Conservation (phyloP, 2,888 invertebrate species). For the Julus scanicus region DNA sequence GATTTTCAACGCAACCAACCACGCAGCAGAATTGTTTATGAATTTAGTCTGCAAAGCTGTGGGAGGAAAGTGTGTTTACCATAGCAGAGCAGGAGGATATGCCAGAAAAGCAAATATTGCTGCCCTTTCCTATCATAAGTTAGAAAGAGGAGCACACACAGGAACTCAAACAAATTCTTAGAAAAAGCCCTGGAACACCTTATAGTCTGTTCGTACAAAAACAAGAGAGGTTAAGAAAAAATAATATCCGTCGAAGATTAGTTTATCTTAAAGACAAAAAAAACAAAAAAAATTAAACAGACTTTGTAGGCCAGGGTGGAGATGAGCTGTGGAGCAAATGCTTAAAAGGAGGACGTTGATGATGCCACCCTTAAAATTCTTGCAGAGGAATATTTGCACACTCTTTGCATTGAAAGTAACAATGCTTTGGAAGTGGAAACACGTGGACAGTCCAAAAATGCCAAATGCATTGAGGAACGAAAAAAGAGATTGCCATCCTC, state of each 20-base stretch:
- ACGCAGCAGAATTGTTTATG: background rate
- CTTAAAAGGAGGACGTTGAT: too few species aligned
- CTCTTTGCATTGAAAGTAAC: too few species aligned
- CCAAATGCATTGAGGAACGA: background rate
- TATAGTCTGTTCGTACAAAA: background rate
- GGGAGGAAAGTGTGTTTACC: background rate
- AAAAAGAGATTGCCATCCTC: background rate
- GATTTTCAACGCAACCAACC: background rate
- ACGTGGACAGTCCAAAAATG: background rate
- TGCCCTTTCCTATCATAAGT: background rate
- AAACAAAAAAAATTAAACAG: too few species aligned
- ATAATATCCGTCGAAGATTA: too few species aligned
- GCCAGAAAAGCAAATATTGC: background rate
- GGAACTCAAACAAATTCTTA: background rate
- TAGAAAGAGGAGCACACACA: background rate
- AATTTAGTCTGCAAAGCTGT: background rate
- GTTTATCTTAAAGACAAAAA: too few species aligned
- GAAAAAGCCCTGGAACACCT: background rate
- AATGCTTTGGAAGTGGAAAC: background rate
- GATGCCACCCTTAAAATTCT: too few species aligned
- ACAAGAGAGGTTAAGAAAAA: too few species aligned
- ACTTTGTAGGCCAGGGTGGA: too few species aligned
- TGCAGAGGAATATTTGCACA: too few species aligned
- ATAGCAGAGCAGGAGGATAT: background rate
- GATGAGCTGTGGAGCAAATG: too few species aligned